Evolutionary conservation across 2,797 vertebrate species (phyloP).

Genomic region (Sphenopsis melanotis): DNA sequence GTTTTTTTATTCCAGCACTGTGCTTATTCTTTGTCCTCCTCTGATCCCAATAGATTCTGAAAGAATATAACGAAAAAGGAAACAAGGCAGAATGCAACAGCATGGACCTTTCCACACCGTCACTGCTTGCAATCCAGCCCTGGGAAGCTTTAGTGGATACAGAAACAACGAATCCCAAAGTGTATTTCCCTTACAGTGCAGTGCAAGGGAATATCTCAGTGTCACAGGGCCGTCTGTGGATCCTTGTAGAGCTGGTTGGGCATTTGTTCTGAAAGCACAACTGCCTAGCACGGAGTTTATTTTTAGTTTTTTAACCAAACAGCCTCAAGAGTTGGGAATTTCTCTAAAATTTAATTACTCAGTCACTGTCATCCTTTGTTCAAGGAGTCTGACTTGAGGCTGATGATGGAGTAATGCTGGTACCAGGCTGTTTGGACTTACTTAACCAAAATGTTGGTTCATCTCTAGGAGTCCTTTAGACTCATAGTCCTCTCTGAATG

Average conservation of each 20-base stretch:
- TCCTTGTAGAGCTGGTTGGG: not conserved
- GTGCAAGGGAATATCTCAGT: not conserved
- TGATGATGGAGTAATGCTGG: not conserved
- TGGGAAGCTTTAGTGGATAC: not conserved
- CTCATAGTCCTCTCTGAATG: not conserved
- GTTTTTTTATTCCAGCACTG: not conserved
- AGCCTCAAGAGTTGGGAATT: not conserved
- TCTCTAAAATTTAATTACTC: not conserved
- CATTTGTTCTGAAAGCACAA: not conserved
- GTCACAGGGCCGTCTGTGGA: not conserved
- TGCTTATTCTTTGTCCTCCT: not conserved
- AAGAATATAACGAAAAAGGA: not conserved
- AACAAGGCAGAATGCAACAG: not conserved
- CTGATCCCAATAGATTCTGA: not conserved
- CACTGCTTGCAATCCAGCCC: not conserved
- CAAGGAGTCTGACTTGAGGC: not conserved
- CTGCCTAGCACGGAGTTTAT: not conserved
- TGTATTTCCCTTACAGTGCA: not conserved
- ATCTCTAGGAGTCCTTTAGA: not conserved
- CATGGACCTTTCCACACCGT: not conserved
- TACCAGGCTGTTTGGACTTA: not conserved
- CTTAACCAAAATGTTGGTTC: not conserved
- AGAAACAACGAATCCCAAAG: not conserved
- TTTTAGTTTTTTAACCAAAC: not conserved
- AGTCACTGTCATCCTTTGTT: accelerated